Percentiles rank a stretch among this genome's conserved stretches.
These are phyloP conservation scores for Parnassius apollo DNA, from an alignment of 2,888 invertebrate species.

Conservation along the genomic window DNA sequence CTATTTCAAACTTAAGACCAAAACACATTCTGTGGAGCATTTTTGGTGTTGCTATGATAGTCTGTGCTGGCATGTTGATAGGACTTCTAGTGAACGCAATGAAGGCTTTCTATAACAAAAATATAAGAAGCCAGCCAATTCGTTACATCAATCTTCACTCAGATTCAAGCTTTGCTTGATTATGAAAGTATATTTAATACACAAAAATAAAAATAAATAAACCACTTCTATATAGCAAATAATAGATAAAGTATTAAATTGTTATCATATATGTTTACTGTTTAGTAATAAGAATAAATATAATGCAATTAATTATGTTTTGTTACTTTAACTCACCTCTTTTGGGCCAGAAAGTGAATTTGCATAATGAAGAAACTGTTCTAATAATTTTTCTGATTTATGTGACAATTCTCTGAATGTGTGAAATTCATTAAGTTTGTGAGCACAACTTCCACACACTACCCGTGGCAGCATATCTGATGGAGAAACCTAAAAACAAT, in stretches of 20 bases:
- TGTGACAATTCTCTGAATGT: slow-evolving; percentile 89
- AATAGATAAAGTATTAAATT: slow-evolving; percentile 26
- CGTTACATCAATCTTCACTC: slow-evolving; percentile 62
- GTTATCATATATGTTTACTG: slow-evolving; percentile 26
- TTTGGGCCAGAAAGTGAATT: slow-evolving; percentile 83
- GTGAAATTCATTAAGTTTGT: slow-evolving; percentile 87
- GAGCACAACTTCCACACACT: slow-evolving; percentile 88
- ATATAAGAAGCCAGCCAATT: slow-evolving; percentile 59
- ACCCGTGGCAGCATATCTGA: slow-evolving; percentile 88
- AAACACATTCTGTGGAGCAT: slow-evolving; percentile 73
- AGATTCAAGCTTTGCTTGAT: slow-evolving; percentile 59
- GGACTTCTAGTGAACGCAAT: slow-evolving; percentile 62
- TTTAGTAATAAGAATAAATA: slow-evolving; percentile 30
- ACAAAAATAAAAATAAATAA: slow-evolving; percentile 22
- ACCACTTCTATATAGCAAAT: slow-evolving; percentile 27
- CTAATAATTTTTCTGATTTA: slow-evolving; percentile 87
- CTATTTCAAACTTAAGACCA: slow-evolving; percentile 56
- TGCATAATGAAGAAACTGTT: slow-evolving; percentile 88
- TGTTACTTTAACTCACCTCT: slow-evolving; percentile 78
- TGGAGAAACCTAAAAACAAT: slow-evolving; percentile 84
- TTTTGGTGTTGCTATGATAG: slow-evolving; percentile 62
- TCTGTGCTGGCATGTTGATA: slow-evolving; percentile 61
- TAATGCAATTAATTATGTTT: slow-evolving; percentile 25
- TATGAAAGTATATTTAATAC: slow-evolving; percentile 32
- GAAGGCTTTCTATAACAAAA: slow-evolving; percentile 60